Evolutionary conservation across 2,113 vertebrate species (phyloP).

Genomic region (Paramormyrops kingsleyae): DNA sequence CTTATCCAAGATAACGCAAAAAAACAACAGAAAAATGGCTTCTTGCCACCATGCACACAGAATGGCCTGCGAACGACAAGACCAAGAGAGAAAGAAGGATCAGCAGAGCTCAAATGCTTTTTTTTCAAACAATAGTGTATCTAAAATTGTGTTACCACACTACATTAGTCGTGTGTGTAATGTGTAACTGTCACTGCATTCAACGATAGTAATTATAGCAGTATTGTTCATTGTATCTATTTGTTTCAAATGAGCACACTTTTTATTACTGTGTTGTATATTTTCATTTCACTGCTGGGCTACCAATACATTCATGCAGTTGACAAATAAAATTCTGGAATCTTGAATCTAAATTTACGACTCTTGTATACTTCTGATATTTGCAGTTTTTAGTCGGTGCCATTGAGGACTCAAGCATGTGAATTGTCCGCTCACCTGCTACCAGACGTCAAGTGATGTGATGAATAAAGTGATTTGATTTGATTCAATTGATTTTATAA

Average conservation of each 20-base stretch:
- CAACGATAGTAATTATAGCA: neutral
- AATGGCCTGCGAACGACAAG: neutral
- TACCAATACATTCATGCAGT: neutral
- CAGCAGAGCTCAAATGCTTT: neutral
- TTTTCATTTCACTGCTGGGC: neutral
- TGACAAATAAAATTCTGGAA: neutral
- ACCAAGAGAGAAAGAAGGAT: neutral
- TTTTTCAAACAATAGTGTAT: neutral
- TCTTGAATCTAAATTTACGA: neutral
- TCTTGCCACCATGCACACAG: neutral
- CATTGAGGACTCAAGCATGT: neutral
- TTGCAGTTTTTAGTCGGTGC: neutral
- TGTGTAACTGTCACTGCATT: neutral
- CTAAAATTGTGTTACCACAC: neutral
- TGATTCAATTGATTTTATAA: neutral
- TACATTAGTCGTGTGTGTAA: neutral
- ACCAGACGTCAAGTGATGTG: neutral
- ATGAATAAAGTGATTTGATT: neutral
- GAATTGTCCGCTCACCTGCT: neutral
- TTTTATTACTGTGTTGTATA: neutral
- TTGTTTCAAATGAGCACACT: neutral
- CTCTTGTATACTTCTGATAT: neutral
- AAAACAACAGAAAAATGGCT: neutral
- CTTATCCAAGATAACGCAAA: neutral
- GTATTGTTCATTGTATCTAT: neutral